Percentiles rank a stretch among this genome's conserved stretches.
phyloP scores from a whole-genome alignment of 2,113 vertebrate species.

The Myodes glareolus region DNA sequence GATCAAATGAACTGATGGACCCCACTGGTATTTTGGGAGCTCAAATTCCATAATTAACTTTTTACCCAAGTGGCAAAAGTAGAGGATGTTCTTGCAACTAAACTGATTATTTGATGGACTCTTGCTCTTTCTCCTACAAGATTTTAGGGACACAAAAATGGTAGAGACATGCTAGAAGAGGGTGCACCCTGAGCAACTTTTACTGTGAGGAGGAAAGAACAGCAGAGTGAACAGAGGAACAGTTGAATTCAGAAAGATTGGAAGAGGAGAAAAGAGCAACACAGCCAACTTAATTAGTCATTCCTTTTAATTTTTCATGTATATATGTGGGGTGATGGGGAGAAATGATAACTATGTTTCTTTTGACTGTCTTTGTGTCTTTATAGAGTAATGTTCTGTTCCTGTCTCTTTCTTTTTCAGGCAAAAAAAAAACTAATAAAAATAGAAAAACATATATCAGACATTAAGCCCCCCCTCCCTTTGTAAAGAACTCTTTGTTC shows the following conservation, averaged over 20 bases:
- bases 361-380: constrained; percentile 86
- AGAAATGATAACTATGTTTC: constrained; percentile 82
- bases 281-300: constrained; percentile 86
- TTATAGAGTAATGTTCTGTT: constrained; percentile 86
- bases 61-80: constrained; percentile 85
- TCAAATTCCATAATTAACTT: constrained; percentile 86
- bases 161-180: constrained; percentile 59
- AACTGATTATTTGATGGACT: constrained; percentile 70
- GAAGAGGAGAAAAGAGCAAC: constrained; percentile 82
- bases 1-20: constrained; percentile 78
- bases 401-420: constrained; percentile 82
- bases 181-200: constrained; percentile 83
- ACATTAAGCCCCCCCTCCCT: constrained; percentile 86
- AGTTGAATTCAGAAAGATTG: constrained; percentile 81
- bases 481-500: constrained; percentile 92
- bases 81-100: constrained; percentile 75
- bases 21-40: constrained; percentile 85
- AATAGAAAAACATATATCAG: constrained; percentile 89
- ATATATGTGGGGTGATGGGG: constrained; percentile 80
- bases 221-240: constrained; percentile 82
- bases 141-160: constrained; percentile 62
- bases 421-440: constrained; percentile 86
- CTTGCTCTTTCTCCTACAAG: constrained; percentile 52
- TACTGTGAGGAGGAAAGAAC: constrained; percentile 65
- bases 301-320: constrained; percentile 82